These are phyloP conservation scores for Scopus umbretta DNA, from an alignment of 2,113 vertebrate genomes.

Conservation along the genomic window DNA sequence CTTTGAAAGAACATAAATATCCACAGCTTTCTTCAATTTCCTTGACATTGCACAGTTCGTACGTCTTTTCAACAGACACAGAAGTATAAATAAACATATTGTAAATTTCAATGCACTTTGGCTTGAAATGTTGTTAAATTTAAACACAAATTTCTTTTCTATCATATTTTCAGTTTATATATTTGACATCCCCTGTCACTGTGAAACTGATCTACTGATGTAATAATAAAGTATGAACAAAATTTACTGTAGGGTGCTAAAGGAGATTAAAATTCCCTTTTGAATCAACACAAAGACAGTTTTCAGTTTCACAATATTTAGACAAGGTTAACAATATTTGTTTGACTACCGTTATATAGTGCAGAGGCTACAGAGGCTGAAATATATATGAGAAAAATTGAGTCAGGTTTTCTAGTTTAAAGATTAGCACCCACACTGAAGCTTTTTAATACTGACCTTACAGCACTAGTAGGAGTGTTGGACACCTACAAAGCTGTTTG, in stretches of 20 bases:
- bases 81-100: slow-evolving; percentile 11
- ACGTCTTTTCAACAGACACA: background rate
- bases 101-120: slow-evolving; percentile 38
- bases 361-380: background rate
- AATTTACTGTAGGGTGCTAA: background rate
- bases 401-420: background rate
- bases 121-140: slow-evolving; percentile 17
- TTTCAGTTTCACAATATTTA: background rate
- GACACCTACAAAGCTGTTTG: background rate
- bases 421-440: background rate
- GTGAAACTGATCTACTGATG: background rate
- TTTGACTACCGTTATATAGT: background rate
- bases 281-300: background rate
- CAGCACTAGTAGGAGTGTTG: background rate
- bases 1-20: background rate
- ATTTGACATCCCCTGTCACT: background rate
- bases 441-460: background rate
- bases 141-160: slow-evolving; percentile 13
- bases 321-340: background rate
- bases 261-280: slow-evolving; percentile 23
- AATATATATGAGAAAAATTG: background rate
- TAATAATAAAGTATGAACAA: background rate
- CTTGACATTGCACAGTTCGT: background rate
- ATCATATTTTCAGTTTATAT: background rate
- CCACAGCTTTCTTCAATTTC: background rate